These are phyloP conservation scores for Penaeus vannamei DNA, from an alignment of 1,140 invertebrate species.

Conservation along the genomic window DNA sequence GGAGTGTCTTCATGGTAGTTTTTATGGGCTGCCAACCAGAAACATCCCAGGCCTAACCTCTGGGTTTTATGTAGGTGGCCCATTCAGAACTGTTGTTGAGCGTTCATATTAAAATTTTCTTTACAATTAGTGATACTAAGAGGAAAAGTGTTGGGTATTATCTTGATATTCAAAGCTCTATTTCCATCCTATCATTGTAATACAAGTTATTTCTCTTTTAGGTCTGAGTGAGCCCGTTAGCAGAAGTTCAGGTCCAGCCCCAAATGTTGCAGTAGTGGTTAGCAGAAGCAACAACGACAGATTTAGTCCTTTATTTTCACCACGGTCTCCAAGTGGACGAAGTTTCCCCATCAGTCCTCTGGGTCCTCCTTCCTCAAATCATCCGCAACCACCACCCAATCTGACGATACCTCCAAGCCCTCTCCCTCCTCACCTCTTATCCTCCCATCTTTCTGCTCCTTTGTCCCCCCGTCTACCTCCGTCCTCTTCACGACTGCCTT, in stretches of 20 bases:
- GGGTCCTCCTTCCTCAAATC: conserved; percentile 22
- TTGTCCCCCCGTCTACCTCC: background rate
- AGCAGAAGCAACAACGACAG: conserved; percentile 53
- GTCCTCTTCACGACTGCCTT: conserved; percentile 22
- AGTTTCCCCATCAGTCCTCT: conserved; percentile 37
- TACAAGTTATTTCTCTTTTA: background rate
- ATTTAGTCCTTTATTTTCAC: conserved; percentile 50
- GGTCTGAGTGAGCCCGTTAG: conserved; percentile 45
- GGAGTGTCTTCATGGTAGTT: no score
- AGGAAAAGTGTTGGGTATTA: no score
- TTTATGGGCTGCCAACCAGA: no score
- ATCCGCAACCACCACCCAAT: conserved; percentile 42
- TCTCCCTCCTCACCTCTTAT: conserved; percentile 6
- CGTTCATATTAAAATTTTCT: no score
- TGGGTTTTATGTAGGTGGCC: no score
- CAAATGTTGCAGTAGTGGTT: conserved; percentile 49
- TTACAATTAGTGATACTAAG: no score
- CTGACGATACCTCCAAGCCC: conserved; percentile 35
- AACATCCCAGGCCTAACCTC: no score
- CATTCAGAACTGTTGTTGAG: no score
- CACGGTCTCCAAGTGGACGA: conserved; percentile 4
- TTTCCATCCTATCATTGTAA: no score
- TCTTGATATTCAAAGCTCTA: no score
- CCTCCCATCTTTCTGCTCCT: conserved; percentile 6
- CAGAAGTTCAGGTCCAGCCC: conserved; percentile 41